phyloP scores from a whole-genome alignment of 2,888 invertebrate genomes.

The Sericinus montela region DNA sequence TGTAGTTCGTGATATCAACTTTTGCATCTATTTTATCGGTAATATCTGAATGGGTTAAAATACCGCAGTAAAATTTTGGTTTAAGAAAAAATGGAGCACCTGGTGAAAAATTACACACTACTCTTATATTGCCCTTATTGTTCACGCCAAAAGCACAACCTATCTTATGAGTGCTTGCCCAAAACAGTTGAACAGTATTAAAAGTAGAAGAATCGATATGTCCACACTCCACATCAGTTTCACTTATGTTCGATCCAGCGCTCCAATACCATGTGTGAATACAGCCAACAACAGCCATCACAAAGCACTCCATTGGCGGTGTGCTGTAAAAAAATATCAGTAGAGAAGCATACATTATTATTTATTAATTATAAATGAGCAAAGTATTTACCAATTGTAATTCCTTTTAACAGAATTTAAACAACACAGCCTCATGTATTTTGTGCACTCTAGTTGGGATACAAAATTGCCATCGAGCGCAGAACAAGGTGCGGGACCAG shows the following conservation, averaged over 20 bases:
- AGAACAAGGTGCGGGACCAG: conserved; percentile 61
- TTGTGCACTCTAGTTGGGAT: conserved; percentile 62
- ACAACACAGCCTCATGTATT: conserved; percentile 54
- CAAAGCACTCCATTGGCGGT: conserved; percentile 56
- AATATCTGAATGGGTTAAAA: conserved; percentile 41
- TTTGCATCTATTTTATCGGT: conserved; percentile 19
- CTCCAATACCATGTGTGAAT: conserved; percentile 59
- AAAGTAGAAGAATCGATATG: conserved; percentile 45
- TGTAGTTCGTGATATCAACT: conserved; percentile 29
- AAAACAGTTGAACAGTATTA: conserved; percentile 55
- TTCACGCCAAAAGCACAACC: conserved; percentile 58
- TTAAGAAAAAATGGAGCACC: conserved; percentile 55
- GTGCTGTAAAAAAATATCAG: conserved; percentile 37
- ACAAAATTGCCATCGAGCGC: conserved; percentile 53
- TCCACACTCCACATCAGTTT: conserved; percentile 55
- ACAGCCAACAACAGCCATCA: conserved; percentile 57
- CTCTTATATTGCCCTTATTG: conserved; percentile 48
- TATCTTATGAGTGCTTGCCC: conserved; percentile 61
- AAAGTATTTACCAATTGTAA: conserved; percentile 41
- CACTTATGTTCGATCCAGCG: conserved; percentile 42
- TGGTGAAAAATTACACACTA: conserved; percentile 64
- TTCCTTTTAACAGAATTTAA: conserved; percentile 26
- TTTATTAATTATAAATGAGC: not conserved
- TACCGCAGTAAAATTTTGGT: conserved; percentile 54
- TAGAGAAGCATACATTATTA: not conserved